Evolutionary conservation across 2,113 vertebrate species (phyloP).

Genomic region (Barbus barbus): DNA sequence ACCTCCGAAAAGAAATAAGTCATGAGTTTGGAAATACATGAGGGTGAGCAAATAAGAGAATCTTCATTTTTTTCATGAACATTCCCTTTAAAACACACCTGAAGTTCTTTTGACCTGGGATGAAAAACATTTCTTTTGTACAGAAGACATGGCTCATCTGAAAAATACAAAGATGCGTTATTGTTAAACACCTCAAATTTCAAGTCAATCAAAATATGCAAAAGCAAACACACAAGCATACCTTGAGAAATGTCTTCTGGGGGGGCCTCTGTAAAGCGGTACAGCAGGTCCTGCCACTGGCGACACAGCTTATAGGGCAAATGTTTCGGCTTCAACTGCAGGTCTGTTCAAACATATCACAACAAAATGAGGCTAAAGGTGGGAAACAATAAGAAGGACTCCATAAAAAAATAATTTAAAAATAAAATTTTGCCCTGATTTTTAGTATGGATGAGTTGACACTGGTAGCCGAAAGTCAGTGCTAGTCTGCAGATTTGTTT

Average conservation of each 20-base stretch:
- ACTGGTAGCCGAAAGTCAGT: no score
- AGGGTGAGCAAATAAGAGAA: background rate
- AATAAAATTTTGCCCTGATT: background rate
- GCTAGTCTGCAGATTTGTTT: no score
- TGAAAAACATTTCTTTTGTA: slow-evolving; percentile 88
- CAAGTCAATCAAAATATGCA: background rate
- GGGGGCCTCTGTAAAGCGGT: slow-evolving; percentile 84
- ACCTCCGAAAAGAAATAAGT: background rate
- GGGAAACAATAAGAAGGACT: background rate
- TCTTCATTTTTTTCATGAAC: no score
- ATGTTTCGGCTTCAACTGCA: slow-evolving; percentile 87
- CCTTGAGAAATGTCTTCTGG: slow-evolving; percentile 82
- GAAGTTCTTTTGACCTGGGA: slow-evolving; percentile 81
- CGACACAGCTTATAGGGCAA: slow-evolving; percentile 88
- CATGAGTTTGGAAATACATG: background rate
- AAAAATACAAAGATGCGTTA: slow-evolving; percentile 7
- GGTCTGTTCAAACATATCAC: slow-evolving; percentile 68
- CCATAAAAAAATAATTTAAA: background rate
- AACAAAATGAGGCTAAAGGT: slow-evolving; percentile 2
- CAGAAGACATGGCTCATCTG: slow-evolving; percentile 87
- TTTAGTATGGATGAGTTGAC: no score
- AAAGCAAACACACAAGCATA: slow-evolving; percentile 55
- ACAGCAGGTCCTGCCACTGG: slow-evolving; percentile 89
- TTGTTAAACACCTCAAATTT: slow-evolving; percentile 15
- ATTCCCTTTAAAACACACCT: no score